Evolutionary conservation across 2,113 vertebrate species (phyloP).

Genomic region (Cottus gobio): DNA sequence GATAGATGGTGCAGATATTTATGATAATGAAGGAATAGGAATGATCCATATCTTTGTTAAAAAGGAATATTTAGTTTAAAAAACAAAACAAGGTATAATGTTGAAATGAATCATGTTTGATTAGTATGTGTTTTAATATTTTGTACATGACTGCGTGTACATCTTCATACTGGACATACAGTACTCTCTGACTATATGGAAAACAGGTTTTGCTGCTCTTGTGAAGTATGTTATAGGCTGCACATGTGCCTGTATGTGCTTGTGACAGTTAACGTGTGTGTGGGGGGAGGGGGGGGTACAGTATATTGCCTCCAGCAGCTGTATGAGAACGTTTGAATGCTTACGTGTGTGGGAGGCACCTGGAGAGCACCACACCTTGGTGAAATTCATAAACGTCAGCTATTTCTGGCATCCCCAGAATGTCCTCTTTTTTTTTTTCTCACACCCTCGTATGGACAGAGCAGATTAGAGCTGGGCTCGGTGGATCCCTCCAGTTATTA

Average conservation of each 20-base stretch:
- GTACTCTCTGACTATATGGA: neutral
- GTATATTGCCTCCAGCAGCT: slow-evolving; percentile 82
- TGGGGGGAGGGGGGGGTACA: slow-evolving; percentile 49
- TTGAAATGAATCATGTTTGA: neutral
- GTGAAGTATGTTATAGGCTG: slow-evolving; percentile 2
- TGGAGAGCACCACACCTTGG: slow-evolving; percentile 86
- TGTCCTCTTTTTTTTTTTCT: slow-evolving; percentile 69
- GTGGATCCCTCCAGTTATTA: slow-evolving; percentile 73
- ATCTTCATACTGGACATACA: neutral
- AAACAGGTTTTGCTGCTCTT: slow-evolving; percentile 24
- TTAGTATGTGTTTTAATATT: neutral
- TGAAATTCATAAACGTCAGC: slow-evolving; percentile 80
- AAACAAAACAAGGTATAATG: neutral
- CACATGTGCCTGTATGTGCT: slow-evolving; percentile 51
- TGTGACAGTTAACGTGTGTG: slow-evolving; percentile 40
- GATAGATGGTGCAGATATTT: neutral
- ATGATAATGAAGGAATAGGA: neutral
- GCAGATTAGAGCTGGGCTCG: slow-evolving; percentile 71
- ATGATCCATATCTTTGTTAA: neutral
- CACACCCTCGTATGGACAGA: slow-evolving; percentile 53
- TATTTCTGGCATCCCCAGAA: slow-evolving; percentile 78
- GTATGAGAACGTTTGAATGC: slow-evolving; percentile 81
- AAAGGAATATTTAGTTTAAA: slow-evolving; percentile 8
- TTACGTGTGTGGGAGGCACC: slow-evolving; percentile 81
- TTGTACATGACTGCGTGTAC: neutral